Evolutionary conservation across 2,113 vertebrate species (phyloP).

Genomic region (Crotalus helleri): DNA sequence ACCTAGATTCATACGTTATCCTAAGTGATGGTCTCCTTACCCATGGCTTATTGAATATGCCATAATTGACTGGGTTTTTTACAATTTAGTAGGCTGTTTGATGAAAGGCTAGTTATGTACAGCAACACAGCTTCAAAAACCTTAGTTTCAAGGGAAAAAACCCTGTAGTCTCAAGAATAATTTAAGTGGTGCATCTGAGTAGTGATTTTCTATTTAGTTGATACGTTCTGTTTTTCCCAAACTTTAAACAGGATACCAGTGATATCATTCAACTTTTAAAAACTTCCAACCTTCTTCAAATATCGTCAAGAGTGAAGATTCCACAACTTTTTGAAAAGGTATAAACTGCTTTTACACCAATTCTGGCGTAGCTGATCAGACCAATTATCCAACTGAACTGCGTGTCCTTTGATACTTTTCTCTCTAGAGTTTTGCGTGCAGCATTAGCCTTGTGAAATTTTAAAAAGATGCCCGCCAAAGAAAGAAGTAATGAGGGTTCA

Average conservation of each 20-base stretch:
- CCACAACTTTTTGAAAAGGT: neutral
- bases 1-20: neutral
- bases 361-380: neutral
- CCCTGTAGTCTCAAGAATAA: neutral
- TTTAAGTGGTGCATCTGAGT: neutral
- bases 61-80: neutral
- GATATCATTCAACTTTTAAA: neutral
- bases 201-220: neutral
- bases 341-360: constrained; percentile 4
- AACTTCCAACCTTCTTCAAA: neutral
- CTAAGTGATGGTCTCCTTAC: no score
- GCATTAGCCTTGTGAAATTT: constrained; percentile 5
- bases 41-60: no score
- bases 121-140: neutral
- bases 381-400: neutral
- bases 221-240: neutral
- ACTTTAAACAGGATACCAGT: neutral
- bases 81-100: neutral
- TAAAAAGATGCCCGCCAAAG: constrained; percentile 6
- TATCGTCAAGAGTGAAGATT: neutral
- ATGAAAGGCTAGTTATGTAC: neutral
- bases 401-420: neutral
- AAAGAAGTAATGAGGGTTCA: neutral
- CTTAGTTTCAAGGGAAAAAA: neutral
- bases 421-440: neutral